phyloP scores from a whole-genome alignment of 2,113 vertebrate species.

The Austrofundulus limnaeus region DNA sequence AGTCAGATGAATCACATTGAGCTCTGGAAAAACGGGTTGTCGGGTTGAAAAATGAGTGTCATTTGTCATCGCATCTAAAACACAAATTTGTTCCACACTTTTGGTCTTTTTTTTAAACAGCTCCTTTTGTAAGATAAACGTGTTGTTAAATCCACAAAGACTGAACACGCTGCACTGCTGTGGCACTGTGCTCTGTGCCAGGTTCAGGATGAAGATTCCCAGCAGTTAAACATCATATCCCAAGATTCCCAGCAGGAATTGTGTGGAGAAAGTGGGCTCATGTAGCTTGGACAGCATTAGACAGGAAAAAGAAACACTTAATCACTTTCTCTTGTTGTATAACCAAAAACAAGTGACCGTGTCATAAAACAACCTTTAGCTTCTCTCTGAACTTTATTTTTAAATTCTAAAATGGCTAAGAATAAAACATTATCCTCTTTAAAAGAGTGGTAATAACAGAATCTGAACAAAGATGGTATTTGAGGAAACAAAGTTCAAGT shows the following conservation, averaged over 20 bases:
- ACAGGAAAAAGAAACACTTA: too few relatives aligned
- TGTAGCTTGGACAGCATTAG: too few relatives aligned
- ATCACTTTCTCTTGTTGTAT: too few relatives aligned
- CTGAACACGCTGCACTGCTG: background rate
- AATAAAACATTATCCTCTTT: too few relatives aligned
- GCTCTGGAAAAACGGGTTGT: background rate
- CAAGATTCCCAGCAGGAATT: constrained; percentile 39
- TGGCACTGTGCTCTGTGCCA: background rate
- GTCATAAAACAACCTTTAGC: too few relatives aligned
- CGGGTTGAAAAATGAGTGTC: too few relatives aligned
- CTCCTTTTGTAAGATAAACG: background rate
- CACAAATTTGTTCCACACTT: background rate
- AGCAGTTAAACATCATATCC: too few relatives aligned
- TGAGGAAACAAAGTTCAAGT: background rate
- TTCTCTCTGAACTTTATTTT: too few relatives aligned
- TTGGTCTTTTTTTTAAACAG: too few relatives aligned
- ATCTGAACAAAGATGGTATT: background rate
- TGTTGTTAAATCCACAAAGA: background rate
- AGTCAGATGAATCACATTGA: background rate
- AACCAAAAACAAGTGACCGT: too few relatives aligned
- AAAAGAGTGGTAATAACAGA: background rate
- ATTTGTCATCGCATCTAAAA: too few relatives aligned
- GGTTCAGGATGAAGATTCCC: constrained; percentile 22
- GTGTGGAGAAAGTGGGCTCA: constrained; percentile 10
- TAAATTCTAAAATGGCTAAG: too few relatives aligned